Evolutionary conservation across 2,797 vertebrate species (phyloP).

Genomic region (Pantherophis vulpinus): DNA sequence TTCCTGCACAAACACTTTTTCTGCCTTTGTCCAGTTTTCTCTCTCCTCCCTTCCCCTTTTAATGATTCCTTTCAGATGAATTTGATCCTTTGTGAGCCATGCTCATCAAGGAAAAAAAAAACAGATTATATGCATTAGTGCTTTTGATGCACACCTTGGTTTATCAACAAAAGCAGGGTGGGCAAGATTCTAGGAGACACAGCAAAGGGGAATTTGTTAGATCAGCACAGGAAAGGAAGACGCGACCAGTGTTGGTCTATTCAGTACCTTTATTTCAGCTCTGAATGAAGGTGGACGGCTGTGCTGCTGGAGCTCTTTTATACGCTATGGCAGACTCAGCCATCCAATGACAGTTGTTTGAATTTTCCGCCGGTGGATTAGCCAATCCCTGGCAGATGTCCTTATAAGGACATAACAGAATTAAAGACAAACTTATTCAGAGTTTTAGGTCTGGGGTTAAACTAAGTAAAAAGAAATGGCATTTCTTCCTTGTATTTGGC

Average conservation of each 20-base stretch:
- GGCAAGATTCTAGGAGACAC: not conserved
- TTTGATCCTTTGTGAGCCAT: not conserved
- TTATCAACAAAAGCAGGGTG: not conserved
- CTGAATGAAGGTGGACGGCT: too few relatives aligned
- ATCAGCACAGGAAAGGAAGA: too few relatives aligned
- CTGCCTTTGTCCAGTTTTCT: not conserved
- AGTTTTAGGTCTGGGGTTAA: not conserved
- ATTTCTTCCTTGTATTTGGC: not conserved
- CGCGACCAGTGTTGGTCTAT: too few relatives aligned
- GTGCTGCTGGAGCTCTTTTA: too few relatives aligned
- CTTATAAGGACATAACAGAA: too few relatives aligned
- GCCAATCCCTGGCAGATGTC: too few relatives aligned
- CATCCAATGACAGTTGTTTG: too few relatives aligned
- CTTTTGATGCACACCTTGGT: not conserved
- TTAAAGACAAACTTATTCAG: not conserved
- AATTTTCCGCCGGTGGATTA: too few relatives aligned
- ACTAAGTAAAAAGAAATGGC: not conserved
- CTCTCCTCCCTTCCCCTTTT: not conserved
- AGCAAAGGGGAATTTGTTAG: not conserved
- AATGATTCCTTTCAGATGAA: not conserved
- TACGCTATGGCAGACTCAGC: too few relatives aligned
- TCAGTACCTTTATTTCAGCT: too few relatives aligned
- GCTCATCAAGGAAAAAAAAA: not conserved
- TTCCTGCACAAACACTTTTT: not conserved
- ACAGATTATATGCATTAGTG: not conserved